phyloP scores from a whole-genome alignment of 2,888 invertebrate species.

The Eupsilia transversa region DNA sequence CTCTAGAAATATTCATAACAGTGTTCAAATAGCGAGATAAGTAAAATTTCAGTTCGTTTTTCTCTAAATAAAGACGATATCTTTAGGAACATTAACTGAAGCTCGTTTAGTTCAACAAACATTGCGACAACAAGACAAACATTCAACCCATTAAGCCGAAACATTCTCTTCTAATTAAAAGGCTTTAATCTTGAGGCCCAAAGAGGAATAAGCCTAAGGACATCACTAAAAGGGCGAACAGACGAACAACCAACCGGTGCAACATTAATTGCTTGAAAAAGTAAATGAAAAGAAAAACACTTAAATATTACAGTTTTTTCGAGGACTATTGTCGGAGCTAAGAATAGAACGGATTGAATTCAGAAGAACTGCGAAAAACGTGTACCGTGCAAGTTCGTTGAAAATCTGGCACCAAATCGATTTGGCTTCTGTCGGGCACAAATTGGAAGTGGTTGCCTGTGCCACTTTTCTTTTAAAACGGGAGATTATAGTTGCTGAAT shows the following conservation, averaged over 20 bases:
- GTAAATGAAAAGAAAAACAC: too few species aligned
- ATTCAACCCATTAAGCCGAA: slow-evolving; percentile 50
- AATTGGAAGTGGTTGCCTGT: not conserved
- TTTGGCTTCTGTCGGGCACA: too few species aligned
- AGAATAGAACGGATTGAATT: not conserved
- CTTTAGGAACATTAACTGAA: slow-evolving; percentile 27
- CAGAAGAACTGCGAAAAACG: not conserved
- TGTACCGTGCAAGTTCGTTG: not conserved
- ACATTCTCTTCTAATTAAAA: slow-evolving; percentile 65
- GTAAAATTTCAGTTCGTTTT: not conserved
- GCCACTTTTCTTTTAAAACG: not conserved
- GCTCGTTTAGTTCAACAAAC: slow-evolving; percentile 38
- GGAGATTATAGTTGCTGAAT: not conserved
- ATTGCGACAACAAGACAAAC: slow-evolving; percentile 58
- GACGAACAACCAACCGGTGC: slow-evolving; percentile 22
- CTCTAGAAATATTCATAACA: not conserved
- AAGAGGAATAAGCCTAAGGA: slow-evolving; percentile 39
- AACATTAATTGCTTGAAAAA: slow-evolving; percentile 1
- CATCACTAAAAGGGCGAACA: slow-evolving; percentile 33
- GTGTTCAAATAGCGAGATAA: not conserved
- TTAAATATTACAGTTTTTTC: not conserved
- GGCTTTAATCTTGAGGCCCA: slow-evolving; percentile 53
- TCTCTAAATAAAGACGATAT: slow-evolving; percentile 26
- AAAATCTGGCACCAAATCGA: not conserved
- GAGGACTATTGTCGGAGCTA: not conserved